Evolutionary conservation across 2,888 invertebrate species (phyloP).

Genomic region (Nomada fabriciana): DNA sequence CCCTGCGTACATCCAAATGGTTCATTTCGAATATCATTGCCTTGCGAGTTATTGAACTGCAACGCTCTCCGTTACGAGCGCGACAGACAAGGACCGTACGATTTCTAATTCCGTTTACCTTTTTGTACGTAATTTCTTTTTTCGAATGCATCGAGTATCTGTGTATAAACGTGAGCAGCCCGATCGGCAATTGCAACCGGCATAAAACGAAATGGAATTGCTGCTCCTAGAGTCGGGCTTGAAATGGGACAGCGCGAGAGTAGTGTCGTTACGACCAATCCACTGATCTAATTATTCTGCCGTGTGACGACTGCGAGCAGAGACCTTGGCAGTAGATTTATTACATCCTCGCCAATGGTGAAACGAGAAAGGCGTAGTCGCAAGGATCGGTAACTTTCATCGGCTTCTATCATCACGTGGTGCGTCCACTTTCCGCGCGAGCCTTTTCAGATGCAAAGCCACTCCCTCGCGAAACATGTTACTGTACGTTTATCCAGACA

Average conservation of each 20-base stretch:
- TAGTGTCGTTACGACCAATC: background rate
- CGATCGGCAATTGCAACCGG: background rate
- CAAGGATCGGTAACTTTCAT: conserved; percentile 68
- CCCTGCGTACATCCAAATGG: no score
- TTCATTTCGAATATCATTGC: no score
- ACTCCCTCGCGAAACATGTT: background rate
- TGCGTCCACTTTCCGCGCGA: conserved; percentile 61
- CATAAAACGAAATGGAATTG: background rate
- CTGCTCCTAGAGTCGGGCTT: no score
- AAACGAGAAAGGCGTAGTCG: conserved; percentile 64
- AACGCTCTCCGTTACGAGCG: no score
- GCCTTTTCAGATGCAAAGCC: conserved; percentile 58
- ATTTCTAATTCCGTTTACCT: background rate
- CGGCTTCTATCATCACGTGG: conserved; percentile 45
- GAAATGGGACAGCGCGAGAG: background rate
- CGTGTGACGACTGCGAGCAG: background rate
- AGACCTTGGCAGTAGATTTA: conserved; percentile 64
- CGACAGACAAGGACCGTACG: no score
- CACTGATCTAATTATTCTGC: background rate
- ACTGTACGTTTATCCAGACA: background rate
- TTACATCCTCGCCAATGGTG: conserved; percentile 47
- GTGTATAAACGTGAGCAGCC: no score
- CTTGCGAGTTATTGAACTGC: no score
- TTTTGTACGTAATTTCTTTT: background rate
- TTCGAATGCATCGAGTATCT: background rate